Base-by-base conservation (phyloP, 23 tunicate species). In the Trididemnum nubilum region DNA sequence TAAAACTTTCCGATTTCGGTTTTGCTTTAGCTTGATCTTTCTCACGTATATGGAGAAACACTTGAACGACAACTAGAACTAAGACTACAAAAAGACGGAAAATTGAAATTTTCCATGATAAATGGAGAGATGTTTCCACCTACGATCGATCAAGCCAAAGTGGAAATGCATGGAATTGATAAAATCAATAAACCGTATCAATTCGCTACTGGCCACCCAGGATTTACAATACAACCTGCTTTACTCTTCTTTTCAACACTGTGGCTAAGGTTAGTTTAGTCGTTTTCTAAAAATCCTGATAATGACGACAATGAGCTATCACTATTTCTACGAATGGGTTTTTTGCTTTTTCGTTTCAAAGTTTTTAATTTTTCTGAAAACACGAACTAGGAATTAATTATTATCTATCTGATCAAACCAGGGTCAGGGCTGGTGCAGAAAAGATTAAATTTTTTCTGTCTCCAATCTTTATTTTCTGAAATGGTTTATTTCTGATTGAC, bases 111-210 rank as follows among this genome's bases (percentile, higher is more conserved):
- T 60, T 78, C 84, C 33, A 49, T 66, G 0, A 82, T 64, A 71
- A 82, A 82, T 54, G 86, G 92, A 22, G 92, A 88, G 54, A 79
- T 82, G 32, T 88, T 71, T 76, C 92, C 92, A 0, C 92, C 92
- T 1, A 80, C 65, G 2, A 64, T 73, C 21, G 44, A 63, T 0
- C 35, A 82, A 12, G 83, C 86, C 12, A 38, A 82, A 28, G 86
- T 82, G 1, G 24, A 35, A 18, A 88, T 82, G 83, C 29, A 29
- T 35, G 92, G 74, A 1, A 50, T 57, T 26, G 78, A 76, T 19
- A 51, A 64, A 32, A 37, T 85, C 19, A 33, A 37, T 3, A 35
- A 77, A 1, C 36, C 64, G 38, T 85, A 85, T 36, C 81, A 71
- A 34, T 85, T 85, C 51, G 82, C 82, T 4, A 60, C 65, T 9